Percentiles rank a stretch among this genome's conserved stretches.
Conservation (phyloP, 2,113 vertebrate species). For the Buteo buteo region DNA sequence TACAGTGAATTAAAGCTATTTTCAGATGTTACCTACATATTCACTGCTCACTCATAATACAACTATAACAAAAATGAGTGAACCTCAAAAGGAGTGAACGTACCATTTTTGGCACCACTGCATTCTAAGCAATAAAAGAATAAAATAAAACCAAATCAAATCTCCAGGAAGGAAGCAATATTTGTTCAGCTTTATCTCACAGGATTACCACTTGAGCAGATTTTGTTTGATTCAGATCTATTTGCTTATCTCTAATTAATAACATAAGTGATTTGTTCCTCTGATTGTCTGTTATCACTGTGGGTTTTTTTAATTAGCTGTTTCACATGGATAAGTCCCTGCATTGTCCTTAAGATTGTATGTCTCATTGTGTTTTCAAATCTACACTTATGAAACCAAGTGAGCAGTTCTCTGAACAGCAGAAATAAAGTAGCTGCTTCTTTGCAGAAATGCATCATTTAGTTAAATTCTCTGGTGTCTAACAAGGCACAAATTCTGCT, state of each 20-base stretch:
- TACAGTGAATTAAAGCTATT: neutral
- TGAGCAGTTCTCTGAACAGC: neutral
- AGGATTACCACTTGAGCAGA: neutral
- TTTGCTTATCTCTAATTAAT: neutral
- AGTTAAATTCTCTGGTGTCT: neutral
- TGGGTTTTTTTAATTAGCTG: neutral
- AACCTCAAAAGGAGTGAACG: neutral
- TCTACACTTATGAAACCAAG: neutral
- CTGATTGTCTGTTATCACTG: neutral
- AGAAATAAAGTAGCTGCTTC: neutral
- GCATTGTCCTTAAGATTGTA: neutral
- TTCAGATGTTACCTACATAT: neutral
- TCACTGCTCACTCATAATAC: neutral
- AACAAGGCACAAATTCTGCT: neutral
- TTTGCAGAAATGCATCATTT: neutral
- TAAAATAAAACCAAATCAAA: neutral
- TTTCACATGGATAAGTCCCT: neutral
- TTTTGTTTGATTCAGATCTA: neutral
- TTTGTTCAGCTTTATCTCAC: neutral
- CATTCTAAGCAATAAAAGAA: neutral
- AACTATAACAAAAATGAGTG: neutral
- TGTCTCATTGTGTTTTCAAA: neutral
- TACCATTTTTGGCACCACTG: neutral
- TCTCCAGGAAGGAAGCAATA: neutral
- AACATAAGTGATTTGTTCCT: neutral